Percentiles rank a stretch among this genome's conserved stretches.
phyloP scores from a whole-genome alignment of 2,888 invertebrate genomes.

The Cremastobaeus sp. region DNA sequence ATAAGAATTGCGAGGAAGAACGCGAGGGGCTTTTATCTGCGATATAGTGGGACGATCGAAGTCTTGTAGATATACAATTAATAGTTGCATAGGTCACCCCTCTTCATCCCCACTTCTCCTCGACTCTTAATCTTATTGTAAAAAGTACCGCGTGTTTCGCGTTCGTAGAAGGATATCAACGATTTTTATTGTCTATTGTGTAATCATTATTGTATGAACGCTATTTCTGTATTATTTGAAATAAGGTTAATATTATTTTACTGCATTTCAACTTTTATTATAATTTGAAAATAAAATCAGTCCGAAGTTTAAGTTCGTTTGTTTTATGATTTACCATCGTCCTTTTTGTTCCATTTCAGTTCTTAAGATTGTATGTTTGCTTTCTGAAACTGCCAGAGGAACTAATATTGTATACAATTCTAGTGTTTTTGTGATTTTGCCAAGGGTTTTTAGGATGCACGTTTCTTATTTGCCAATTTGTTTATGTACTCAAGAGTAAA shows the following conservation, averaged over 20 bases:
- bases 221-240: slow-evolving; percentile 65
- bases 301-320: slow-evolving; percentile 73
- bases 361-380: too few species aligned
- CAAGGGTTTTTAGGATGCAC: too few species aligned
- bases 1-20: slow-evolving; percentile 35
- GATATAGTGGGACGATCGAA: slow-evolving; percentile 51
- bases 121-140: slow-evolving; percentile 65
- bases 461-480: background rate
- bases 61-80: slow-evolving; percentile 59
- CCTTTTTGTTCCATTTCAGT: slow-evolving; percentile 19
- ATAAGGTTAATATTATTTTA: slow-evolving; percentile 73
- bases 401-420: too few species aligned
- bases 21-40: slow-evolving; percentile 44
- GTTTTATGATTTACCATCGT: slow-evolving; percentile 53
- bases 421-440: too few species aligned
- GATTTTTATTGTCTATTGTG: slow-evolving; percentile 68
- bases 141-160: slow-evolving; percentile 63
- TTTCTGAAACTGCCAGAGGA: too few species aligned
- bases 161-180: slow-evolving; percentile 66
- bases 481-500: slow-evolving; percentile 37
- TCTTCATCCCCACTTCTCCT: slow-evolving; percentile 49
- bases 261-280: slow-evolving; percentile 76
- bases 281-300: slow-evolving; percentile 77
- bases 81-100: slow-evolving; percentile 59
- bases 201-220: slow-evolving; percentile 67